Evolutionary conservation across 2,113 vertebrate species (phyloP), one percentile per base, ranked within the genome.

Genomic region (Melanotaenia duboulayi): DNA sequence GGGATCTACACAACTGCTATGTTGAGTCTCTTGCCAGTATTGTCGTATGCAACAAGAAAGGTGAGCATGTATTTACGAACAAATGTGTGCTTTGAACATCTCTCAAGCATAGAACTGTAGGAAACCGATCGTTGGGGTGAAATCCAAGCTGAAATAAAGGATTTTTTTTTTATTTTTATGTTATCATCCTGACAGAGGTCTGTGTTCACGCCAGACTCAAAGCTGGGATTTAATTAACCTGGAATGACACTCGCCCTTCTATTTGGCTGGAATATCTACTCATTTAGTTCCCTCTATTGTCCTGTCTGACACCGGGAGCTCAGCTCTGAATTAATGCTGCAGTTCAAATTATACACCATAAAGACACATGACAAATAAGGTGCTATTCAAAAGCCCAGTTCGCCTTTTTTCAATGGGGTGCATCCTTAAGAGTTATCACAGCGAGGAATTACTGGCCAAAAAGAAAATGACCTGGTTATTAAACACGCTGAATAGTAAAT

Each of bases 151-250:
- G 76, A 55, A 59, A 74, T 39, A 52, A 62, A 76, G 20, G 63
- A 35, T n/a, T 54, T 64, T 80, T 65, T 65, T 65, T 59, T 22
- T 52, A 60, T 79, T 65, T 65, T 65, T 56, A 54, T 25, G 42
- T 80, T 54, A 50, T 82, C 68, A 48, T 74, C 68, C 59, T 54
- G 10, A 85, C 84, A 81, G 64, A 70, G 69, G 71, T 65, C 61
- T 46, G 58, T 54, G 83, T 80, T 84, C 37, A 57, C 11, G 60
- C 17, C 67, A 57, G 80, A 64, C 78, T 66, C 72, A 78, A 72
- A 78, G 76, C 71, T 25, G 61, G 61, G 82, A 81, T 89, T 92
- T 84, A 86, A 92, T 91, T 89, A 89, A 91, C 88, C 86, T 72
- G 65, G 17, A 54, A 67, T 85, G 81, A 88, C 88, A 78, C 78